phyloP scores from a whole-genome alignment of 2,113 vertebrate species.

The Haemorhous mexicanus region DNA sequence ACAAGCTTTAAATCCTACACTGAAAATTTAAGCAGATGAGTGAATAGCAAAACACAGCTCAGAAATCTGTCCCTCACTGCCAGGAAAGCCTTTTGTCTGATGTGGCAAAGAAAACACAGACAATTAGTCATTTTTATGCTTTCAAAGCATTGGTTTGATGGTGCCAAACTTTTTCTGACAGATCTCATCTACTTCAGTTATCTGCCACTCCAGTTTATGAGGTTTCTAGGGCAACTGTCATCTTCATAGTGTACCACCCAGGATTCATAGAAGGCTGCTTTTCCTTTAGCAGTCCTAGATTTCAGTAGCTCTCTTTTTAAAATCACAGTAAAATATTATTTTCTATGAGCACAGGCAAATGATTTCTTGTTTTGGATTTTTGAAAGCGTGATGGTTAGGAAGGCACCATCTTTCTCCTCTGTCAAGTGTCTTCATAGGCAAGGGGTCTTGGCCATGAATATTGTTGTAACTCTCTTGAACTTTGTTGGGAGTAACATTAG shows the following conservation, averaged over 20 bases:
- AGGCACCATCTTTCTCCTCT: not conserved
- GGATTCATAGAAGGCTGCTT: not conserved
- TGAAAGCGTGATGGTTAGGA: not conserved
- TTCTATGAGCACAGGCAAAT: not conserved
- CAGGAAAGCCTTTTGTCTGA: conserved; percentile 19
- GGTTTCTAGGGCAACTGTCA: conserved; percentile 52
- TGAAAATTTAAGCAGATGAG: conserved; percentile 20
- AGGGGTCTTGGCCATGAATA: not conserved
- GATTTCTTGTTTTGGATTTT: not conserved
- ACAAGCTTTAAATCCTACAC: conserved; percentile 2
- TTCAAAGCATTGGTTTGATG: conserved; percentile 46
- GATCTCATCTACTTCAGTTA: conserved; percentile 12
- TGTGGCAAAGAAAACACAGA: conserved; percentile 35
- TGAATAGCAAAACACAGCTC: not conserved
- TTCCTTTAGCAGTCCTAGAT: not conserved
- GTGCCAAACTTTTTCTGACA: conserved; percentile 49
- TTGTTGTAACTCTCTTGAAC: not conserved
- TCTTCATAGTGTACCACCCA: not conserved
- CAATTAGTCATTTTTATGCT: conserved; percentile 47
- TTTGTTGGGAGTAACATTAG: not conserved
- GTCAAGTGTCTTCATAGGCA: not conserved
- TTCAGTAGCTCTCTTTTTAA: not conserved
- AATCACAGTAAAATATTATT: not conserved
- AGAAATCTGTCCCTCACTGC: not conserved
- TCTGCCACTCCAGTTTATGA: conserved; percentile 3